phyloP scores from a whole-genome alignment of 2,113 vertebrate genomes.

The Mesocricetus auratus region DNA sequence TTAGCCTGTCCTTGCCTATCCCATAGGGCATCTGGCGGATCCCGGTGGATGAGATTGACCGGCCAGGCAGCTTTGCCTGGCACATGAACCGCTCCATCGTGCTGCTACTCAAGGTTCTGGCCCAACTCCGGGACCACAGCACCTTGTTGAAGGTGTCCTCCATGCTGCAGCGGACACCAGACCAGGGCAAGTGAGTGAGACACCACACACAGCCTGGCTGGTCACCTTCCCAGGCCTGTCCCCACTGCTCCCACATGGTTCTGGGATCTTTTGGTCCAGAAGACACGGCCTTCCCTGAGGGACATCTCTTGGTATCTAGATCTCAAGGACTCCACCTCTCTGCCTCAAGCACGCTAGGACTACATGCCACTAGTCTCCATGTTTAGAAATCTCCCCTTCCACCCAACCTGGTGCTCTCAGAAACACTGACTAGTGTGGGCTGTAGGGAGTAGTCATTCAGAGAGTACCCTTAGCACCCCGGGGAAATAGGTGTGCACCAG shows the following conservation, averaged over 20 bases:
- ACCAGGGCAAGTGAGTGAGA: slow-evolving; percentile 98
- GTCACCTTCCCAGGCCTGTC: background rate
- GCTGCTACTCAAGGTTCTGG: slow-evolving; percentile 95
- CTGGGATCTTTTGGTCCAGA: background rate
- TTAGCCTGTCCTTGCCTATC: fast-evolving
- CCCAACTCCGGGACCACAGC: slow-evolving; percentile 95
- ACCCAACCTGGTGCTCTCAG: background rate
- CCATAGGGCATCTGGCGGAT: slow-evolving; percentile 99
- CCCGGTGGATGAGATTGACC: slow-evolving; percentile 99
- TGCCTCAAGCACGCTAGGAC: background rate
- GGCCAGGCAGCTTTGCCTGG: slow-evolving; percentile 98
- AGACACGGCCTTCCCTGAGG: background rate
- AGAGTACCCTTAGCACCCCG: background rate
- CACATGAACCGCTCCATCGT: slow-evolving; percentile 99
- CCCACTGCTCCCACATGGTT: background rate
- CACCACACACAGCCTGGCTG: background rate
- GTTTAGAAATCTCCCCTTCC: background rate
- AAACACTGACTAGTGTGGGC: background rate
- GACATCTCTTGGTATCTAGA: background rate
- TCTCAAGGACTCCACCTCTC: background rate
- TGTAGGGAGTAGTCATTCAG: background rate
- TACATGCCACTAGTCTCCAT: background rate
- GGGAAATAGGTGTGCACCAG: background rate
- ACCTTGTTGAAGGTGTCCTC: slow-evolving; percentile 97
- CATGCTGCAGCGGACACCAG: slow-evolving; percentile 98